phyloP scores from a whole-genome alignment of 2,888 invertebrate species.

The Trachelus tabidus region DNA sequence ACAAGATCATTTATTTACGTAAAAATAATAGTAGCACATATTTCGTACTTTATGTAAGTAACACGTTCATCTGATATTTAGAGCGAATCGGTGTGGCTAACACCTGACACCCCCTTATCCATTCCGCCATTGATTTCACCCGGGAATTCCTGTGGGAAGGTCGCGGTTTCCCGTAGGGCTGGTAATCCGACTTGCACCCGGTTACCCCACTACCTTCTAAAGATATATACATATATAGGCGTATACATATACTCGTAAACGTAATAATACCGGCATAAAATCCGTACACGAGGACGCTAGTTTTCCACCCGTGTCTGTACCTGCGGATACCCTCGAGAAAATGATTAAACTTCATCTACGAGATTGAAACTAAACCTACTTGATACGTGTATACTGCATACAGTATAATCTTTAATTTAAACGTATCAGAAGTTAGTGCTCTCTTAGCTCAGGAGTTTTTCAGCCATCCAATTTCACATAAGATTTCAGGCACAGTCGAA shows the following conservation, averaged over 20 bases:
- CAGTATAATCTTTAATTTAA: background rate
- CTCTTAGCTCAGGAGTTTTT: background rate
- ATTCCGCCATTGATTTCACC: conserved; percentile 15
- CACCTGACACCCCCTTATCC: background rate
- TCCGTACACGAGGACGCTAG: background rate
- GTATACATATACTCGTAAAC: background rate
- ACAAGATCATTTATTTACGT: background rate
- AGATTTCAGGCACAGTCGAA: background rate
- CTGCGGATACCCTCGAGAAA: background rate
- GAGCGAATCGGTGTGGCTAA: background rate
- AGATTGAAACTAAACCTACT: background rate
- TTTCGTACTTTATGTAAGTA: background rate
- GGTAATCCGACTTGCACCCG: conserved; percentile 28
- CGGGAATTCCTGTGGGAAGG: conserved; percentile 42
- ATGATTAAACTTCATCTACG: background rate
- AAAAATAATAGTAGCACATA: background rate
- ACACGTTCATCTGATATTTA: background rate
- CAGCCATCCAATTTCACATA: background rate
- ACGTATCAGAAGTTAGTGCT: background rate
- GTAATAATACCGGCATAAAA: background rate
- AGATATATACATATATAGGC: background rate
- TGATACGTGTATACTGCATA: background rate
- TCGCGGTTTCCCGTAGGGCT: conserved; percentile 33
- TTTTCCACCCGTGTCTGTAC: background rate
- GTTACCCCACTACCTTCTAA: background rate